A percentile compares a stretch with the other conserved stretches of the same genome.
These are phyloP conservation scores for Sebastes aleutianus DNA, from an alignment of 2,797 vertebrate species.

Conservation along the genomic window DNA sequence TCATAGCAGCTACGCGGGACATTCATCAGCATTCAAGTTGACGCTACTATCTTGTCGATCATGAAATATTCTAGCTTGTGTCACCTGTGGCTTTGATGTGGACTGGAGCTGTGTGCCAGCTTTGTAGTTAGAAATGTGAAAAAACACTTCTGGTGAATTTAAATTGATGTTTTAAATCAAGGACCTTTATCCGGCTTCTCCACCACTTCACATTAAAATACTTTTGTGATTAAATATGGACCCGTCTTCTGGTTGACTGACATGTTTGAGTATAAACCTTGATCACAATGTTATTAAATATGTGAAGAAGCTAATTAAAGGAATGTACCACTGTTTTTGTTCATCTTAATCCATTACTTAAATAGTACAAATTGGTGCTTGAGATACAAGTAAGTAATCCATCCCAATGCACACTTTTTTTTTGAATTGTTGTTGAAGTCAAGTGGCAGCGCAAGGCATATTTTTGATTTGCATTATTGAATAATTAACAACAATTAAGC, in stretches of 20 bases:
- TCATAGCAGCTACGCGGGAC: conserved; percentile 62
- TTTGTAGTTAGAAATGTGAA: neutral
- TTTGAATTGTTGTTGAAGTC: neutral
- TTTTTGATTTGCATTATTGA: neutral
- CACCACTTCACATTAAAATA: neutral
- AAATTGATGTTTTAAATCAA: neutral
- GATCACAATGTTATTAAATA: neutral
- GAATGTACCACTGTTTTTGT: neutral
- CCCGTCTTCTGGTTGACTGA: neutral
- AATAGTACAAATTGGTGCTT: neutral
- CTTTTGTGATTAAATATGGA: neutral
- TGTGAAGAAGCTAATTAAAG: neutral
- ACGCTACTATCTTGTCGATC: neutral
- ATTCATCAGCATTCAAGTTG: conserved; percentile 29
- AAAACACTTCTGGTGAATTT: neutral
- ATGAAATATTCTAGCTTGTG: neutral
- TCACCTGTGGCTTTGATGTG: neutral
- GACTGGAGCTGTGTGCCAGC: neutral
- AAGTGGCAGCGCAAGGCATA: neutral
- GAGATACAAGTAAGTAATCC: neutral
- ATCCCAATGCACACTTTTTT: neutral
- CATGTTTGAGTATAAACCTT: neutral
- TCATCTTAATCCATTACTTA: neutral
- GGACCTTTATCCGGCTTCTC: neutral
- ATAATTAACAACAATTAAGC: neutral